These are phyloP conservation scores for Nycticryphes semicollaris DNA, from an alignment of 2,113 vertebrate genomes.

Conservation along the genomic window DNA sequence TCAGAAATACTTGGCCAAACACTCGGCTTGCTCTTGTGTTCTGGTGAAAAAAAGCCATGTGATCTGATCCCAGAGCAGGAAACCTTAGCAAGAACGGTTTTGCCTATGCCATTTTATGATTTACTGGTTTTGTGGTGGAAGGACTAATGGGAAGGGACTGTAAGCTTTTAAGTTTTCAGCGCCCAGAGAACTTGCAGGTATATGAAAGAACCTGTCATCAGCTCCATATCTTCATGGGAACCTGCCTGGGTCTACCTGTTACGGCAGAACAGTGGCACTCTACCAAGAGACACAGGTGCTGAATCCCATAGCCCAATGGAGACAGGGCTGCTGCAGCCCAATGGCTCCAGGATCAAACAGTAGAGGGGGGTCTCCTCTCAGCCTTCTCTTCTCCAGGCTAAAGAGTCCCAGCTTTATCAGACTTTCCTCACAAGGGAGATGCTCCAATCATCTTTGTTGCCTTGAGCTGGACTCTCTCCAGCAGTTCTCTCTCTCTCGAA, in stretches of 20 bases:
- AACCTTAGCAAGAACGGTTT: not conserved
- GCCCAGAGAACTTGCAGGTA: not conserved
- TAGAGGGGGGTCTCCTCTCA: not conserved
- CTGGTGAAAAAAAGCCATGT: not conserved
- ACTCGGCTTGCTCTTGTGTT: not conserved
- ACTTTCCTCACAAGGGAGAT: too few species aligned
- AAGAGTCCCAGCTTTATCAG: too few species aligned
- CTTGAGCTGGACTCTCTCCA: too few species aligned
- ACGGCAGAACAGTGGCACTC: not conserved
- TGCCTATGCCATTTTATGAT: not conserved
- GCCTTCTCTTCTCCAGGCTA: too few species aligned
- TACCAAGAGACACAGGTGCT: not conserved
- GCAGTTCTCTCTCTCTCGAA: too few species aligned
- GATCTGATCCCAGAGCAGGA: not conserved
- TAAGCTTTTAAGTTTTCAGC: not conserved
- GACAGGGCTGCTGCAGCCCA: not conserved
- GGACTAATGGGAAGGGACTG: not conserved
- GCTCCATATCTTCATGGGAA: not conserved
- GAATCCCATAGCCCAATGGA: fast-evolving
- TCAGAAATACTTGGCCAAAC: not conserved
- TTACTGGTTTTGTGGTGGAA: not conserved
- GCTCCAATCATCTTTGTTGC: too few species aligned
- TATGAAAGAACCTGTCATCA: not conserved
- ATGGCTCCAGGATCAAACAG: not conserved
- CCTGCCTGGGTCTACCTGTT: not conserved